Percentiles rank a stretch among this genome's conserved stretches.
These are phyloP conservation scores for Agriotes lineatus DNA, from an alignment of 2,888 invertebrate genomes.

Conservation along the genomic window DNA sequence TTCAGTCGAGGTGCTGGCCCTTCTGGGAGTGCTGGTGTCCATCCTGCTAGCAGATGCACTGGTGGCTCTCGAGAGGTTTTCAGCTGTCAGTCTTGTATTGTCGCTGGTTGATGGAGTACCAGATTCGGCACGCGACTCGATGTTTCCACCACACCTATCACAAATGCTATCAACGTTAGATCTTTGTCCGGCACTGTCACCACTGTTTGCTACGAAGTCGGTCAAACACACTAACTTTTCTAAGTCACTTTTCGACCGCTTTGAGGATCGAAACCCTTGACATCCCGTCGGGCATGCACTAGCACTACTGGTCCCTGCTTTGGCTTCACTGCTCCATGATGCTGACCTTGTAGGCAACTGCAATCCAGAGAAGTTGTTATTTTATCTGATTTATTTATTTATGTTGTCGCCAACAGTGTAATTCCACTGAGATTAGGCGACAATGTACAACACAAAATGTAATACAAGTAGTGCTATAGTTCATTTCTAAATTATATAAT, in stretches of 20 bases:
- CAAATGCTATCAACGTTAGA: constrained; percentile 37
- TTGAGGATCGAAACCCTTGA: background rate
- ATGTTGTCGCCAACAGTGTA: no score
- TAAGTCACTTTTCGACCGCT: background rate
- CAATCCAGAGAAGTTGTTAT: no score
- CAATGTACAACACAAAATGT: no score
- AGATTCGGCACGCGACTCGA: constrained; percentile 18
- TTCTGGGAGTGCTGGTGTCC: background rate
- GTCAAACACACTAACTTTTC: constrained; percentile 31
- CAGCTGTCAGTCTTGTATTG: constrained; percentile 19
- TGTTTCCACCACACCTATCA: constrained; percentile 45
- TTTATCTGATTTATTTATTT: no score
- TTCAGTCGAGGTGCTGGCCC: background rate
- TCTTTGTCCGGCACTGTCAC: background rate
- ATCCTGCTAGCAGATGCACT: background rate
- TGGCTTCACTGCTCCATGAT: no score
- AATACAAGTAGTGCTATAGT: no score
- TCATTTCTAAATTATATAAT: no score
- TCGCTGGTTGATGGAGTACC: background rate
- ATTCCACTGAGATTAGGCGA: no score
- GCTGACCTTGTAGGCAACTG: no score
- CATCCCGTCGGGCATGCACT: background rate
- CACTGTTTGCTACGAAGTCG: constrained; percentile 24
- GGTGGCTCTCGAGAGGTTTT: background rate
- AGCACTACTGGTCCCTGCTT: background rate